Conservation (phyloP, 2,888 invertebrate genomes). For the Anodontia alba region DNA sequence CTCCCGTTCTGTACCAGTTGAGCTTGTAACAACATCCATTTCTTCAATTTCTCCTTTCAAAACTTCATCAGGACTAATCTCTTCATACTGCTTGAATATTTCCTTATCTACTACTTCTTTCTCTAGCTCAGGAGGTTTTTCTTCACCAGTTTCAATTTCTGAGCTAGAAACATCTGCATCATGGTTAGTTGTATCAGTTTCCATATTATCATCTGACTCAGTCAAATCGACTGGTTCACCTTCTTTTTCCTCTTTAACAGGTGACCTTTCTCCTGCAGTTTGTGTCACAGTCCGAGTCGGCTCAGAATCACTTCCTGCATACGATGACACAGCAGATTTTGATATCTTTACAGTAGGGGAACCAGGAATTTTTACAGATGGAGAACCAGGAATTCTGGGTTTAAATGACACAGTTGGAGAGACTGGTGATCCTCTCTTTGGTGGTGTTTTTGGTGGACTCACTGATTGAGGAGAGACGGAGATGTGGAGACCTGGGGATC, state of each 20-base stretch:
- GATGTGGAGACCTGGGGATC: background rate
- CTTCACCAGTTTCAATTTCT: slow-evolving; percentile 24
- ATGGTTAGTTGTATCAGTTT: slow-evolving; percentile 23
- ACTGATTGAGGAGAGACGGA: slow-evolving; percentile 23
- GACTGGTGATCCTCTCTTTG: background rate
- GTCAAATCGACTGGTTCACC: slow-evolving; percentile 34
- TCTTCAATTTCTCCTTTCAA: slow-evolving; percentile 10
- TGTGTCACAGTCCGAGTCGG: slow-evolving; percentile 21
- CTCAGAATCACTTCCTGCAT: slow-evolving; percentile 16
- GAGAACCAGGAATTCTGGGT: slow-evolving; percentile 4
- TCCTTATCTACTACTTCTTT: slow-evolving; percentile 16
- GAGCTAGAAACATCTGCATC: slow-evolving; percentile 10
- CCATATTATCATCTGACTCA: slow-evolving; percentile 40
- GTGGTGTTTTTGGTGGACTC: background rate
- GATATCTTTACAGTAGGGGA: slow-evolving; percentile 42
- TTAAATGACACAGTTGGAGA: background rate
- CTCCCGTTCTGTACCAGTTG: background rate
- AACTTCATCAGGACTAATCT: slow-evolving; percentile 14
- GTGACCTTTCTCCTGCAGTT: background rate
- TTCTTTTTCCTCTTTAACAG: background rate
- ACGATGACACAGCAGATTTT: slow-evolving; percentile 36
- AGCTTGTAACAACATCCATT: slow-evolving; percentile 18
- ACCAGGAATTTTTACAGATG: slow-evolving; percentile 2
- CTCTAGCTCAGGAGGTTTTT: background rate
- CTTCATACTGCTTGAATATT: slow-evolving; percentile 34